Evolutionary conservation across 2,113 vertebrate genomes (phyloP).

Genomic region (Leptobrachium leishanense): DNA sequence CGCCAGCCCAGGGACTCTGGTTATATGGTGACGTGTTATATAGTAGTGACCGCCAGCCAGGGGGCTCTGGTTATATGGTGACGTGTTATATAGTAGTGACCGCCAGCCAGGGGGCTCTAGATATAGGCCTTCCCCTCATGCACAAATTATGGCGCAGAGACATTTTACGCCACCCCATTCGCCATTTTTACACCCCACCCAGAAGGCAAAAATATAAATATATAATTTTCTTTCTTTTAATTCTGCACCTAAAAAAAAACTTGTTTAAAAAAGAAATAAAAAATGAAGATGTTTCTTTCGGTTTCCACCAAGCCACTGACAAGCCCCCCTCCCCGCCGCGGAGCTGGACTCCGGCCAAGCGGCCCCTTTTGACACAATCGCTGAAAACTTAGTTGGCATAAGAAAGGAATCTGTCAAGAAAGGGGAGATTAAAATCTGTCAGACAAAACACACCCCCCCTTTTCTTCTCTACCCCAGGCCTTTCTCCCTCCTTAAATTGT

Average conservation of each 20-base stretch:
- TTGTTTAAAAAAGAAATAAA: constrained; percentile 32
- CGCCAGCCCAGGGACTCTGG: no score
- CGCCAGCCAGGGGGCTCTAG: no score
- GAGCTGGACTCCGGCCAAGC: constrained; percentile 20
- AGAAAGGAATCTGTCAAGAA: constrained; percentile 27
- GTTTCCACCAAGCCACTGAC: constrained; percentile 74
- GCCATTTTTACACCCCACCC: no score
- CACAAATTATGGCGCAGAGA: no score
- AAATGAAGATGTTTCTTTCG: constrained; percentile 78
- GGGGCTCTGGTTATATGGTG: no score
- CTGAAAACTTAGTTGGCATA: constrained; percentile 21
- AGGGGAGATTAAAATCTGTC: constrained; percentile 24
- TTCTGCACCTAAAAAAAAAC: not conserved
- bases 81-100: no score
- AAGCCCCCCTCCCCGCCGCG: constrained; percentile 54
- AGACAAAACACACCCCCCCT: constrained; percentile 18
- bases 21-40: no score
- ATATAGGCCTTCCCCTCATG: no score
- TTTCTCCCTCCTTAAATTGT: no score
- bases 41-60: no score
- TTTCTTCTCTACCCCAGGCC: constrained; percentile 1
- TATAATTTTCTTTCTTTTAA: not conserved
- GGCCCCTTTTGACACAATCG: constrained; percentile 35
- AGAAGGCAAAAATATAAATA: no score
- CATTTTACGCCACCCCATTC: no score